Percentiles rank a stretch among this genome's conserved stretches.
These are phyloP conservation scores for Mythimna impura DNA, from an alignment of 2,888 invertebrate species.

Conservation along the genomic window DNA sequence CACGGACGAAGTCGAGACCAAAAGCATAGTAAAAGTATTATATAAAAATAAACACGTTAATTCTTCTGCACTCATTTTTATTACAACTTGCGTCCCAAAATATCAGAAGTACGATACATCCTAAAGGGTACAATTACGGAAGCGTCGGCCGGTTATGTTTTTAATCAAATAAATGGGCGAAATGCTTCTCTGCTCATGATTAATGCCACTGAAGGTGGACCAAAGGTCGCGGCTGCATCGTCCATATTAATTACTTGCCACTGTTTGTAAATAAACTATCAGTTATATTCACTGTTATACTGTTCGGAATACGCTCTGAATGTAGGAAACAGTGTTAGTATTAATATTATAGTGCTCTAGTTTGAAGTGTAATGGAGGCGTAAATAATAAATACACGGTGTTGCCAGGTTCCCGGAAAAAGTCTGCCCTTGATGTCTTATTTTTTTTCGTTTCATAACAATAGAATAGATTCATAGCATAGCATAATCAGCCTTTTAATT, in stretches of 20 bases:
- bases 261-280: constrained; percentile 59
- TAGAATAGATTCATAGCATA: not conserved
- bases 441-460: not conserved
- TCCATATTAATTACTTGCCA: constrained; percentile 65
- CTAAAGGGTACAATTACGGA: constrained; percentile 35
- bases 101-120: constrained; percentile 7
- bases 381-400: constrained; percentile 41
- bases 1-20: no score
- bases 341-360: constrained; percentile 43
- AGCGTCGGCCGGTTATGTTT: constrained; percentile 41
- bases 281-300: constrained; percentile 40
- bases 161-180: constrained; percentile 66
- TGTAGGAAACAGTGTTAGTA: constrained; percentile 28
- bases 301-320: constrained; percentile 29
- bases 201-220: constrained; percentile 72
- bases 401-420: constrained; percentile 14
- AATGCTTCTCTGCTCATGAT: constrained; percentile 70
- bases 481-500: no score
- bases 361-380: constrained; percentile 36
- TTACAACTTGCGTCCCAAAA: not conserved
- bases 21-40: no score
- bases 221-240: constrained; percentile 69
- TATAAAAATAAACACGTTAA: no score
- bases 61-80: not conserved
- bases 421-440: constrained; percentile 1